phyloP scores from a whole-genome alignment of 2,113 vertebrate species.

The Amblyopsis rosae region DNA sequence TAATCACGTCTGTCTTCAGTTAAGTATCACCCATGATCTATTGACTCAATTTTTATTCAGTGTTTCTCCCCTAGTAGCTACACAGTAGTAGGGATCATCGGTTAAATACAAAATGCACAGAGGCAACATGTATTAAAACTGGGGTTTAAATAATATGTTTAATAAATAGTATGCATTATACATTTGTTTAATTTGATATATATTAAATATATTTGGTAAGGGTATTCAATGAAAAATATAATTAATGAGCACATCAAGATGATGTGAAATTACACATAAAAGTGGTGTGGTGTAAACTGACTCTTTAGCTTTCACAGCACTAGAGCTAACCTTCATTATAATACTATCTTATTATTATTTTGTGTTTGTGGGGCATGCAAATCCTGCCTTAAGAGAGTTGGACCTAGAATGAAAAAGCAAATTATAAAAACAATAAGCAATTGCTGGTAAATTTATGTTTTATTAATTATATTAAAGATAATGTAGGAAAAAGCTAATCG shows the following conservation, averaged over 20 bases:
- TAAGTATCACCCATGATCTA: constrained; percentile 79
- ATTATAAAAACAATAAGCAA: constrained; percentile 24
- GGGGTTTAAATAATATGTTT: constrained; percentile 33
- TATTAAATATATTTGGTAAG: not conserved
- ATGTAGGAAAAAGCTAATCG: constrained; percentile 69
- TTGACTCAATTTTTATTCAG: constrained; percentile 79
- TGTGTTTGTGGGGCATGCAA: constrained; percentile 60
- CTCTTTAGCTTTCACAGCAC: constrained; percentile 9
- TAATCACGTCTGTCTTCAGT: constrained; percentile 79
- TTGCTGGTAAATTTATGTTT: constrained; percentile 70
- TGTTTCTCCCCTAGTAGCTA: constrained; percentile 62
- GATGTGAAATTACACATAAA: not conserved
- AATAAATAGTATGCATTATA: constrained; percentile 1
- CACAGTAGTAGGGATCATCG: constrained; percentile 35
- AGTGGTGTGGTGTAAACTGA: constrained; percentile 3
- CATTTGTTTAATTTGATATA: too few species aligned
- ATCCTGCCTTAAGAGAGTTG: constrained; percentile 53
- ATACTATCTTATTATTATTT: constrained; percentile 40
- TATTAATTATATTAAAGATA: constrained; percentile 77
- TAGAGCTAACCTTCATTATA: constrained; percentile 26
- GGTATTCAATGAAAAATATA: not conserved
- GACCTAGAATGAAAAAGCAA: constrained; percentile 36
- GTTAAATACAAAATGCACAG: constrained; percentile 56
- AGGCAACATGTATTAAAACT: constrained; percentile 54
- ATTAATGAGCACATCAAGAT: not conserved